A percentile compares a stretch with the other conserved stretches of the same genome.
Evolutionary conservation across 2,113 vertebrate genomes (phyloP).

Genomic region (Phycodurus eques): DNA sequence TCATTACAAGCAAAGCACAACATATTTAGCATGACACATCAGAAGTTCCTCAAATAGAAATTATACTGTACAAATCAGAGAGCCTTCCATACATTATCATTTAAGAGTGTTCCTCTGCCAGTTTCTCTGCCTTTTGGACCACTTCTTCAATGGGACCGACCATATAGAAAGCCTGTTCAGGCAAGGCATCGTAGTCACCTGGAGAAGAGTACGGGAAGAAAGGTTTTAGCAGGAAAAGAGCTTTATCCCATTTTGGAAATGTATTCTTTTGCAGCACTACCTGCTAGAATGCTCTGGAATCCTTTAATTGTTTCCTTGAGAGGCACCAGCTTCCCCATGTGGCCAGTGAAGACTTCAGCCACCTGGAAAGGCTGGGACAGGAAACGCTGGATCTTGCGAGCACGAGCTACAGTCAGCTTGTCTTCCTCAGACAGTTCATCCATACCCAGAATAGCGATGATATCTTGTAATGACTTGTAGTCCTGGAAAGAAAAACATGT

Average conservation of each 20-base stretch:
- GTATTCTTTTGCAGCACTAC: constrained; percentile 50
- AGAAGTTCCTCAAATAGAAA: constrained; percentile 29
- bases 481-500: constrained; percentile 72
- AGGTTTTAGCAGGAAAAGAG: neutral
- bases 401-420: constrained; percentile 91
- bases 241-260: neutral
- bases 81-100: neutral
- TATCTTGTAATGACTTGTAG: constrained; percentile 97
- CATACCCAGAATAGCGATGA: constrained; percentile 98
- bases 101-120: constrained; percentile 43
- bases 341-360: constrained; percentile 96
- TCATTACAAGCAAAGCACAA: constrained; percentile 38
- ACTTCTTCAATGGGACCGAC: constrained; percentile 41
- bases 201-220: neutral
- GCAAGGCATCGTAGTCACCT: constrained; percentile 91
- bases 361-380: constrained; percentile 98
- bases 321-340: constrained; percentile 92
- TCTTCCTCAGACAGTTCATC: constrained; percentile 97
- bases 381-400: constrained; percentile 96
- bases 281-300: constrained; percentile 88
- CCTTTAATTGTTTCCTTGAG: constrained; percentile 92
- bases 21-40: constrained; percentile 23
- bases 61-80: constrained; percentile 43
- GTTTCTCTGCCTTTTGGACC: constrained; percentile 42
- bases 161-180: constrained; percentile 92